Conservation (phyloP, 2,113 vertebrate genomes). For the Leptosomus discolor region DNA sequence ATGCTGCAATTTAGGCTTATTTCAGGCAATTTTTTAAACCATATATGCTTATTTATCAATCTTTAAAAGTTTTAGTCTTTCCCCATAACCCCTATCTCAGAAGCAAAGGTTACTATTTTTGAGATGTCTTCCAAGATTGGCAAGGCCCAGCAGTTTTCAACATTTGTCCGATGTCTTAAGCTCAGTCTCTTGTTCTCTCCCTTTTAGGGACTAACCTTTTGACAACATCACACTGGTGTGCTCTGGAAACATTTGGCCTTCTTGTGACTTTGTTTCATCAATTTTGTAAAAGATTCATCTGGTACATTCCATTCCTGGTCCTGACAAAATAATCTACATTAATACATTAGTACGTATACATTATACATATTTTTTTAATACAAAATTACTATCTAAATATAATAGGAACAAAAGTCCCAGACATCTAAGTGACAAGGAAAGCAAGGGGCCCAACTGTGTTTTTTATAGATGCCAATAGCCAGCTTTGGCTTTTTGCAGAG, state of each 20-base stretch:
- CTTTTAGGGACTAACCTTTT: not conserved
- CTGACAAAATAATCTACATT: not conserved
- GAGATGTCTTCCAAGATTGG: not conserved
- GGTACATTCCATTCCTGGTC: not conserved
- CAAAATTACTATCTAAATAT: not conserved
- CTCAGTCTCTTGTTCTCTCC: not conserved
- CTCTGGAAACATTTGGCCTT: not conserved
- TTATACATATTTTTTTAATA: not conserved
- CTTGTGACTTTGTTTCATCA: not conserved
- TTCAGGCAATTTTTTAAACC: not conserved
- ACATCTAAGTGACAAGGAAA: not conserved
- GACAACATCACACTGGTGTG: not conserved
- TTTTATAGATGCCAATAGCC: not conserved
- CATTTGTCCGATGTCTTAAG: not conserved
- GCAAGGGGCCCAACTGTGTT: fast-evolving
- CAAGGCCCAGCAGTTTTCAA: not conserved
- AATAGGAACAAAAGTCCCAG: not conserved
- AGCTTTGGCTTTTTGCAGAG: not conserved
- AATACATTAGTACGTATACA: not conserved
- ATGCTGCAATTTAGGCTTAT: not conserved
- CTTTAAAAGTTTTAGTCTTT: not conserved
- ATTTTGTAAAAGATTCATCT: not conserved
- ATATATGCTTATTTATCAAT: not conserved
- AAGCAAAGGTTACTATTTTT: not conserved
- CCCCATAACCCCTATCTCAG: not conserved